These are phyloP conservation scores for Craniophora ligustri DNA, from an alignment of 2,888 invertebrate genomes.

Conservation along the genomic window DNA sequence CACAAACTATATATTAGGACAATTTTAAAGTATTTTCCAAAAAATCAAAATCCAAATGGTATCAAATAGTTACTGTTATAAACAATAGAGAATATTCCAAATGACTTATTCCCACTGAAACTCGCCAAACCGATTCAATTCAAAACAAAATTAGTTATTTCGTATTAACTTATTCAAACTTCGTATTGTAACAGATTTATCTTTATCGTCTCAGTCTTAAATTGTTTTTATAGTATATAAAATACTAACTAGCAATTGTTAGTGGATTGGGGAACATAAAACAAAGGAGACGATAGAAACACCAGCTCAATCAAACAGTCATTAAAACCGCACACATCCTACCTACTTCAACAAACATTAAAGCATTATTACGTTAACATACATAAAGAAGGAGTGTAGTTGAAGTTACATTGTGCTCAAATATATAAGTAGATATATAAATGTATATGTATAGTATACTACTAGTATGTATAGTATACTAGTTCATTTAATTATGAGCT, in stretches of 20 bases:
- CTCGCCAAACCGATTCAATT: slow-evolving; percentile 31
- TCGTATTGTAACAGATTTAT: slow-evolving; percentile 26
- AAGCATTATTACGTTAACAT: slow-evolving; percentile 53
- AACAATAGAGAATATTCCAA: slow-evolving; percentile 27
- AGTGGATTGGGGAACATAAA: slow-evolving; percentile 47
- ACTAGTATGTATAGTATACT: slow-evolving; percentile 24
- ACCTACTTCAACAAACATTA: slow-evolving; percentile 56
- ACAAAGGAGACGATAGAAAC: slow-evolving; percentile 48
- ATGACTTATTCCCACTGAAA: slow-evolving; percentile 21
- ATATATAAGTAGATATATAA: too few relatives aligned
- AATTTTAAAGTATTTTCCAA: too few relatives aligned
- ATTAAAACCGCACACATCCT: slow-evolving; percentile 56
- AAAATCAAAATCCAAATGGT: slow-evolving; percentile 3
- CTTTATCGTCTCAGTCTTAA: slow-evolving; percentile 24
- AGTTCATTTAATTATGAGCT: slow-evolving; percentile 34
- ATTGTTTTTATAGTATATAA: slow-evolving; percentile 51
- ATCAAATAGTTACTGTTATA: slow-evolving; percentile 7
- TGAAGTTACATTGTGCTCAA: slow-evolving; percentile 37
- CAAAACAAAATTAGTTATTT: slow-evolving; percentile 31
- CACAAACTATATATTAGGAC: too few relatives aligned
- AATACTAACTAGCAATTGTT: slow-evolving; percentile 45
- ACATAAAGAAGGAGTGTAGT: slow-evolving; percentile 42
- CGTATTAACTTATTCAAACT: slow-evolving; percentile 30
- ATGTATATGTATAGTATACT: slow-evolving; percentile 23
- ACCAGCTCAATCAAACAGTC: slow-evolving; percentile 60